phyloP scores from a whole-genome alignment of 2,113 vertebrate species.

The Cyprinodon tularosa region DNA sequence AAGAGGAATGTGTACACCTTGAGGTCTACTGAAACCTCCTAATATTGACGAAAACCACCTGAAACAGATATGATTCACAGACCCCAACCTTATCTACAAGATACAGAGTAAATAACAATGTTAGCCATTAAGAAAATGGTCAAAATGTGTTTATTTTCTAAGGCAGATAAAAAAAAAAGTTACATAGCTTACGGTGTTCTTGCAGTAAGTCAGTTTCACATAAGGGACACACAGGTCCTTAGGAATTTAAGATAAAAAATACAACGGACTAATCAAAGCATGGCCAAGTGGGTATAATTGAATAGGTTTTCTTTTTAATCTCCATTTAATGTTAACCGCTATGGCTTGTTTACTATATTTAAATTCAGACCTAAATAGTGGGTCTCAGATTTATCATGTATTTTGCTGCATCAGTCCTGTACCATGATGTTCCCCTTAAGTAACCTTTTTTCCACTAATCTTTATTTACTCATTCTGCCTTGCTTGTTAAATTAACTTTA shows the following conservation, averaged over 20 bases:
- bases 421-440: background rate
- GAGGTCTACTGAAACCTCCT: background rate
- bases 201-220: background rate
- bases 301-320: constrained; percentile 59
- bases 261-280: constrained; percentile 6
- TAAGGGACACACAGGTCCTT: background rate
- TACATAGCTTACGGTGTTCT: background rate
- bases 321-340: constrained; percentile 35
- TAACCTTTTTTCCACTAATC: background rate
- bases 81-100: constrained; percentile 12
- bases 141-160: constrained; percentile 14
- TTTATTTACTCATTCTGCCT: background rate
- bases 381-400: constrained; percentile 22
- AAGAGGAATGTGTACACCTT: background rate
- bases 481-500: background rate
- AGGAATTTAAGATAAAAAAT: background rate
- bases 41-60: background rate
- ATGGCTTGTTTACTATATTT: constrained; percentile 35
- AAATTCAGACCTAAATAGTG: constrained; percentile 28
- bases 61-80: background rate
- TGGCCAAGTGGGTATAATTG: constrained; percentile 16
- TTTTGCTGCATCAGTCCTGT: constrained; percentile 24
- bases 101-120: background rate
- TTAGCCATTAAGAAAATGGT: background rate
- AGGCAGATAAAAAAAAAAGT: constrained; percentile 5